Percentiles rank a stretch among this genome's conserved stretches.
These are phyloP conservation scores for Zaprionus ghesquierei DNA, from an alignment of 1,140 invertebrate species.

Conservation along the genomic window DNA sequence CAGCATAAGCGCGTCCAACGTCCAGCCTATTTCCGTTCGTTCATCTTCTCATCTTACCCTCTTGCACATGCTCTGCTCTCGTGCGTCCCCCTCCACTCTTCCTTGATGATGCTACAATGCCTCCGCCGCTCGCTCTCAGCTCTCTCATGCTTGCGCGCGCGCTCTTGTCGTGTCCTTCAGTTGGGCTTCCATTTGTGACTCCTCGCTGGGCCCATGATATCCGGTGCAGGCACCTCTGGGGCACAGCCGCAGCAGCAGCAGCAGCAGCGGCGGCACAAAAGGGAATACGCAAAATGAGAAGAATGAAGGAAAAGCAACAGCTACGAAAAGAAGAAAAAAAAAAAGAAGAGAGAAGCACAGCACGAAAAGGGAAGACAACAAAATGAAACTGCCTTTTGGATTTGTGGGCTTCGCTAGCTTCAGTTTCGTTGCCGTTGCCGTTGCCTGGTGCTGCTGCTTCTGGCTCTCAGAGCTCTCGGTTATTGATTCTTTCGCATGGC, in stretches of 20 bases:
- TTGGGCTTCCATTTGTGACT: constrained; percentile 40
- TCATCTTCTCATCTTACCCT: constrained; percentile 11
- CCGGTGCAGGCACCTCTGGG: constrained; percentile 51
- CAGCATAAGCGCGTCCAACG: not conserved
- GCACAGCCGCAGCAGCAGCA: constrained; percentile 12
- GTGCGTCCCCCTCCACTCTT: not conserved
- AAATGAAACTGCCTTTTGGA: constrained; percentile 38
- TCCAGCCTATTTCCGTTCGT: constrained; percentile 41
- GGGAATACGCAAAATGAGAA: constrained; percentile 29
- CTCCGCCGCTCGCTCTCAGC: not conserved
- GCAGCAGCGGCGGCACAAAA: constrained; percentile 16
- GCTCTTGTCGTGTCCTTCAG: constrained; percentile 45
- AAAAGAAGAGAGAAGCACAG: not conserved
- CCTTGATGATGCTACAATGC: not conserved
- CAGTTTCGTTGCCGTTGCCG: constrained; percentile 13
- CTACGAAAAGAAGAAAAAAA: not conserved
- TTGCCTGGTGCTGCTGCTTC: constrained; percentile 11
- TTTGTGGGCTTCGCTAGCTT: constrained; percentile 47
- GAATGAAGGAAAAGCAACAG: constrained; percentile 8
- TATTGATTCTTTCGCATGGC: constrained; percentile 41
- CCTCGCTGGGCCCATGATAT: constrained; percentile 44
- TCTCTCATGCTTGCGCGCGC: constrained; percentile 36
- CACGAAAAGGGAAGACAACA: constrained; percentile 2
- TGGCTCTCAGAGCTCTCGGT: constrained; percentile 26
- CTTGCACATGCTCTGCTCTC: not conserved